Evolutionary conservation across 2,888 invertebrate genomes (phyloP).

Genomic region (Epiblema foenella): DNA sequence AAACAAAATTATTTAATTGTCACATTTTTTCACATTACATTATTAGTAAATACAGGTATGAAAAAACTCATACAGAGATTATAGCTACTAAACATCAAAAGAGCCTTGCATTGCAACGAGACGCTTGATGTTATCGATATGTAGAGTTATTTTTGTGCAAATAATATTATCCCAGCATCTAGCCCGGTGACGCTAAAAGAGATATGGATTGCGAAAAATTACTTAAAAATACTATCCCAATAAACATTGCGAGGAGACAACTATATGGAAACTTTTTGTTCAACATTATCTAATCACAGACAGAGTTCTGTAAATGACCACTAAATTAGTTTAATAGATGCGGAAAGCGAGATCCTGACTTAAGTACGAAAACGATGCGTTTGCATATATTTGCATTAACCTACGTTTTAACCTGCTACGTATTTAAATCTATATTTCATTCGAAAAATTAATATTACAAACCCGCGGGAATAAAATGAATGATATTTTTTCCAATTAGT

Average conservation of each 20-base stretch:
- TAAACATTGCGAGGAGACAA: constrained; percentile 4
- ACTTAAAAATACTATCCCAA: too few relatives aligned
- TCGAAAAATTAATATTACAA: not conserved
- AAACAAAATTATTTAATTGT: too few relatives aligned
- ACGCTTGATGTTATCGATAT: too few relatives aligned
- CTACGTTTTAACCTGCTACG: not conserved
- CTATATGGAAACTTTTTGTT: constrained; percentile 24
- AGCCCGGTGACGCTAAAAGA: too few relatives aligned
- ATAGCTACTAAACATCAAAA: too few relatives aligned
- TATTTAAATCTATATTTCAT: constrained; percentile 8
- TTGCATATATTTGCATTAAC: constrained; percentile 26
- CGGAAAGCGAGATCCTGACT: constrained; percentile 7
- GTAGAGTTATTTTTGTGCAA: too few relatives aligned
- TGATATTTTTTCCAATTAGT: not conserved
- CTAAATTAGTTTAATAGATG: constrained; percentile 33
- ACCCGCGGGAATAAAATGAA: not conserved
- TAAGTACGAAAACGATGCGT: constrained; percentile 15
- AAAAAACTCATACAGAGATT: too few relatives aligned
- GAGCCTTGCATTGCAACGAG: too few relatives aligned
- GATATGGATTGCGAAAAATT: too few relatives aligned
- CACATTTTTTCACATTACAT: too few relatives aligned
- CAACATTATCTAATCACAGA: constrained; percentile 20
- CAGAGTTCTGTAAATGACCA: constrained; percentile 25
- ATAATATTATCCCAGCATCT: too few relatives aligned
- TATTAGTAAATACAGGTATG: too few relatives aligned